Percentiles rank a stretch among this genome's conserved stretches.
Evolutionary conservation across 2,113 vertebrate genomes (phyloP).

Genomic region (Saguinus midas): DNA sequence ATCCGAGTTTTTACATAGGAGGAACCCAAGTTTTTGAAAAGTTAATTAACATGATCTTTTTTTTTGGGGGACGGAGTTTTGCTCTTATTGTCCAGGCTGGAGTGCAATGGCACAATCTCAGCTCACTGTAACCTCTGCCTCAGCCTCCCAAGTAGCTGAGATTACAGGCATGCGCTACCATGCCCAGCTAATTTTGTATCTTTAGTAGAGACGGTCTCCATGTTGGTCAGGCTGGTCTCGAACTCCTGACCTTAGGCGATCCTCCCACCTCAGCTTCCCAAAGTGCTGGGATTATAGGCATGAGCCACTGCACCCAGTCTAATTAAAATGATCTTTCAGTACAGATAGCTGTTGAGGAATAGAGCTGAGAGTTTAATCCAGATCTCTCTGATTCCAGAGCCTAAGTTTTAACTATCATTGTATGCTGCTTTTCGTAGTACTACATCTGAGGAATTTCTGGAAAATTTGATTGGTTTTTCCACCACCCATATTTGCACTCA

Average conservation of each 20-base stretch:
- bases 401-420: background rate
- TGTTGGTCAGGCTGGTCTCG: too few relatives aligned
- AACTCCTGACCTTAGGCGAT: too few relatives aligned
- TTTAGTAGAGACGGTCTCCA: too few relatives aligned
- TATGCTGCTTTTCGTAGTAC: background rate
- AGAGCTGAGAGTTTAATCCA: background rate
- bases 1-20: background rate
- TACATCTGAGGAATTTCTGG: background rate
- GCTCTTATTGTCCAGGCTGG: too few relatives aligned
- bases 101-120: too few relatives aligned
- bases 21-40: background rate
- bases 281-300: too few relatives aligned
- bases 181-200: too few relatives aligned
- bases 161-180: too few relatives aligned
- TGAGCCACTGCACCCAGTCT: background rate
- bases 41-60: background rate
- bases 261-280: too few relatives aligned
- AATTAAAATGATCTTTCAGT: background rate
- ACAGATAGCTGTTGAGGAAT: background rate
- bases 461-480: background rate
- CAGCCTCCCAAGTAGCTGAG: too few relatives aligned
- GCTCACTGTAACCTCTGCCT: too few relatives aligned
- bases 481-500: background rate
- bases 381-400: background rate
- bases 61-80: too few relatives aligned